Evolutionary conservation across 1,140 invertebrate genomes (phyloP), one percentile per base, ranked within the genome.

Genomic region (Drosophila novamexicana): DNA sequence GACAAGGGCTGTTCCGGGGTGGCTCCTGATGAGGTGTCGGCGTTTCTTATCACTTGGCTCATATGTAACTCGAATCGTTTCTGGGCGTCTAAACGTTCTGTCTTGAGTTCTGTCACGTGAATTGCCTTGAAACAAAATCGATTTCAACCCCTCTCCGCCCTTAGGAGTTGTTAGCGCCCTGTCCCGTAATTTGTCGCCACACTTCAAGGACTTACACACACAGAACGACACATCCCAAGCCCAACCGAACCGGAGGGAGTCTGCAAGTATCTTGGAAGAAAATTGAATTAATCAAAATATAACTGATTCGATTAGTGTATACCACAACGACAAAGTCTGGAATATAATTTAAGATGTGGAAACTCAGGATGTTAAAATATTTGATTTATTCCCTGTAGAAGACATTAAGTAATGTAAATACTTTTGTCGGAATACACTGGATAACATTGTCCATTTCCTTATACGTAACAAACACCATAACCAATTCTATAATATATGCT

Each of bases 131-230:
- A 85, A 81, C 62, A 75, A 88, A 86, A 86, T 86, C 82, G 82
- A 86, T 86, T 86, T 76, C 61, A 53, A 40, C 53, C 54, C 9
- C 9, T 10, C 45, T 4, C 18, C 39, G 16, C 22, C n/a, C 39
- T 16, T 32, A 39, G 54, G 12, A 47, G 57, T 73, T 68, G 80
- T 75, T 81, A 50, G 66, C 56, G 54, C 52, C 79, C 66, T 81
- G 79, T 81, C 76, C 76, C 79, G 81, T 83, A 83, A 83, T 83
- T 83, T 83, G 80, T 83, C 81, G 66, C 42, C 72, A 57, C 80
- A 68, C 71, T 56, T 73, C 75, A 75, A 68, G 73, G 62, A 69
- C 65, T 66, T 12, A 9, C 39, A 39, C 37, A 39, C 1, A 39
- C 0, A 57, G 62, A 74, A 62, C 61, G 49, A 8, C 49, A 6